These are phyloP conservation scores for Schizaphis graminum DNA, from an alignment of 2,888 invertebrate species.

Conservation along the genomic window DNA sequence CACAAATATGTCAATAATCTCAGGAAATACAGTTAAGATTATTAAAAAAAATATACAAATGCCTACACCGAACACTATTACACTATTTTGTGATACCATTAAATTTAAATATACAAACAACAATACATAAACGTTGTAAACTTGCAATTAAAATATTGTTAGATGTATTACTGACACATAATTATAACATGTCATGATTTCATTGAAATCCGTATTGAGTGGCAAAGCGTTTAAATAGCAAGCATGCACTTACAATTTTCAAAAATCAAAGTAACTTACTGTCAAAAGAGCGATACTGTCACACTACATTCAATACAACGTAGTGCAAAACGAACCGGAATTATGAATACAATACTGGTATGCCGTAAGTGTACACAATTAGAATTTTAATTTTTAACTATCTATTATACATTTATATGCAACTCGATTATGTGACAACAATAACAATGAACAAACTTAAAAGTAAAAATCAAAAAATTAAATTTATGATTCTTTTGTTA, in stretches of 20 bases:
- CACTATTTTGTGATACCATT: neutral
- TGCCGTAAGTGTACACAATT: neutral
- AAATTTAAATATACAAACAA: neutral
- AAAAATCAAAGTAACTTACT: neutral
- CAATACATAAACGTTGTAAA: neutral
- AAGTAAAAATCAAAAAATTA: neutral
- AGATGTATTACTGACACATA: neutral
- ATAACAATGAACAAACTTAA: neutral
- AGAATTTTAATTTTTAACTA: neutral
- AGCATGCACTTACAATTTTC: neutral
- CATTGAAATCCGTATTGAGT: neutral
- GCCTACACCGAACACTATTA: neutral
- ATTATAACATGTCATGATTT: neutral
- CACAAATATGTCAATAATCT: neutral
- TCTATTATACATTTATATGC: neutral
- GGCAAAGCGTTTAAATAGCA: neutral
- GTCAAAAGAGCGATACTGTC: neutral
- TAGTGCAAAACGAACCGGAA: neutral
- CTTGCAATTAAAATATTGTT: neutral
- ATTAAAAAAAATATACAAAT: neutral
- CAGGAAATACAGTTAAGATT: neutral
- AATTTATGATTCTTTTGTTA: neutral
- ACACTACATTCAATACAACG: neutral
- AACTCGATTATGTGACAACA: neutral
- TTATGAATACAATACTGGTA: neutral